Evolutionary conservation across 92 coral and sea anemone genomes (phyloP), one percentile per base, ranked within the genome.

Genomic region (Heteractis magnifica): DNA sequence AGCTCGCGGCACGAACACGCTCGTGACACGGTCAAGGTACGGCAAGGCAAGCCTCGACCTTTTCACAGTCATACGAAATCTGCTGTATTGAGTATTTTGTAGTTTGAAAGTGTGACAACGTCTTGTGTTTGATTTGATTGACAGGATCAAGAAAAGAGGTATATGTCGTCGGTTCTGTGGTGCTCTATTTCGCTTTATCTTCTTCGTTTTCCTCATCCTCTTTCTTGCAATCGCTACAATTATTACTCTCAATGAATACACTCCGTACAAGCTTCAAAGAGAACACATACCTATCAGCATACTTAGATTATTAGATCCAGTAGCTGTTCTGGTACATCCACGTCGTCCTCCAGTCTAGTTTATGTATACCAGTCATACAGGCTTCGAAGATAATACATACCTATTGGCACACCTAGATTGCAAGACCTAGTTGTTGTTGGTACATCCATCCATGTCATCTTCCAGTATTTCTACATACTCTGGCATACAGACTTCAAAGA

Each of bases 141-240:
- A 56, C 86, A 93, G 94, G 56, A 77, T 84, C 78, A 44, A 86
- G 18, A 82, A 84, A 76, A 90, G 78, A 12, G 88, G 94, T 71
- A 71, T 87, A 9, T 88, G 91, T 78, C 70, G 94, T 62, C 90
- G 93, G 75, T 75, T 71, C 68, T 84, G 89, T 65, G 82, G 72
- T 41, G 79, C 88, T 12, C 74, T 82, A 8, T 74, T 84, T 82
- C 92, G 91, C 60, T 64, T 93, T 49, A 68, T 81, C 51, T 6
- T 87, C 65, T 77, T 72, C 56, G 34, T 87, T 21, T 41, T 87
- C 68, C 56, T 90, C 71, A 1, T 85, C 72, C n/a, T 85, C 52
- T 41, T 82, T 23, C 34, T 90, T 1, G 68, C 82, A 48, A 48
- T 90, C 51, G 87, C 84, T 11, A 51, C 65, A 19, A 53, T 85